Conservation (phyloP, 2,113 vertebrate genomes). For the Myiozetetes cayanensis region DNA sequence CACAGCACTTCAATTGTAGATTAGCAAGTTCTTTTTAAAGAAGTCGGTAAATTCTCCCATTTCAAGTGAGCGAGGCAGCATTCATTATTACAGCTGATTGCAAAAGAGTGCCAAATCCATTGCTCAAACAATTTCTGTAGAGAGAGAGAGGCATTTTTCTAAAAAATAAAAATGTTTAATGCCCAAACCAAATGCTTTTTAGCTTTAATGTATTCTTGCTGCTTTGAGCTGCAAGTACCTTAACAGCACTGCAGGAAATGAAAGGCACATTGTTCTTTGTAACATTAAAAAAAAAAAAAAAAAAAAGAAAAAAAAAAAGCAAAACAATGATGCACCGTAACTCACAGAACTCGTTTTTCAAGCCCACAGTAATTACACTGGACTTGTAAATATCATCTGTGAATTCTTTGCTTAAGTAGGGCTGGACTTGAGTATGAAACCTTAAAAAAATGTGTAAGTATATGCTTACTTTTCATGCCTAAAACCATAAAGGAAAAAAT, state of each 20-base stretch:
- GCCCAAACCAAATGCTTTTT: constrained; percentile 50
- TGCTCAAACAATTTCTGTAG: constrained; percentile 48
- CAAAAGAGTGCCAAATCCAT: constrained; percentile 13
- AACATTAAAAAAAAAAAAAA: constrained; percentile 26
- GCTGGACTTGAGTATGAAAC: constrained; percentile 16
- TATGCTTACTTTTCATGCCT: constrained; percentile 7
- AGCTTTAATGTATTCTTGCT: constrained; percentile 45
- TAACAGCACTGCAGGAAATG: constrained; percentile 53
- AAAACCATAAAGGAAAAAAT: neutral
- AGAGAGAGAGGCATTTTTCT: constrained; percentile 53
- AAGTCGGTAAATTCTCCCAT: constrained; percentile 55
- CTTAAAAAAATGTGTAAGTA: neutral
- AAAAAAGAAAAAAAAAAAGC: constrained; percentile 17
- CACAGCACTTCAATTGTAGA: constrained; percentile 21
- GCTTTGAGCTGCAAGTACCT: constrained; percentile 61
- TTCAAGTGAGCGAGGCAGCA: constrained; percentile 40
- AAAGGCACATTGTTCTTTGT: constrained; percentile 67
- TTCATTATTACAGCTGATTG: constrained; percentile 62
- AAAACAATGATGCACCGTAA: constrained; percentile 52
- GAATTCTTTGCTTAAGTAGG: constrained; percentile 58
- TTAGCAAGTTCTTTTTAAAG: constrained; percentile 46
- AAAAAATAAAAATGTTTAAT: constrained; percentile 50
- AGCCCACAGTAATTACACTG: constrained; percentile 56
- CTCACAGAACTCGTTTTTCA: constrained; percentile 67
- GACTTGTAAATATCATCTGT: constrained; percentile 62